A percentile compares a stretch with the other conserved stretches of the same genome.
Conservation (phyloP, 2,797 vertebrate genomes). For the Chlorospingus flavigularis region DNA sequence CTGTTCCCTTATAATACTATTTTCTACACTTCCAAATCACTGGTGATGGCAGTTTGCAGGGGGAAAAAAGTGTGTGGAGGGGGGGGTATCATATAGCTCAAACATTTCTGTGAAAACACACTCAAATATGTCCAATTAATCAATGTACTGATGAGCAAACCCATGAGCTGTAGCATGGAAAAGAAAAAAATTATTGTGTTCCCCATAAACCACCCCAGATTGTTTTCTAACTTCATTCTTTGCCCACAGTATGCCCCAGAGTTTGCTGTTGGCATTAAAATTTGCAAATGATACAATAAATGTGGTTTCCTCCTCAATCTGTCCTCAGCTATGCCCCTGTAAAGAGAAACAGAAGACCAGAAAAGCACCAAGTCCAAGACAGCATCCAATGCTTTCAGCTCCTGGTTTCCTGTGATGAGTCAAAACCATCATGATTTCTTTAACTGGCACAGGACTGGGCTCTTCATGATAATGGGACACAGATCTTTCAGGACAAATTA, state of each 20-base stretch:
- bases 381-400: not conserved
- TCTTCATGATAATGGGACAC: not conserved
- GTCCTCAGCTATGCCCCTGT: not conserved
- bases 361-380: not conserved
- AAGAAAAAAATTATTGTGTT: not conserved
- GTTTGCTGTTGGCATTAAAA: not conserved
- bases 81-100: not conserved
- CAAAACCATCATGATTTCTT: not conserved
- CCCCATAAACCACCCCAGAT: not conserved
- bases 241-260: not conserved
- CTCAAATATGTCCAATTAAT: slow-evolving; percentile 53
- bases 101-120: slow-evolving; percentile 13
- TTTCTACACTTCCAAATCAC: slow-evolving; percentile 77
- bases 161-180: not conserved
- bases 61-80: not conserved
- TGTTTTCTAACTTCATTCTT: not conserved
- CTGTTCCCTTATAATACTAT: slow-evolving; percentile 85
- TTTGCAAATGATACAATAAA: not conserved
- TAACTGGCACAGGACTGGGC: not conserved
- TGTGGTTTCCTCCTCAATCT: not conserved
- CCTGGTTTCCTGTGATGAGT: not conserved
- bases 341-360: not conserved
- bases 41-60: slow-evolving; percentile 49
- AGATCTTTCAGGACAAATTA: not conserved
- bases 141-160: slow-evolving; percentile 35